These are phyloP conservation scores for Cottoperca gobio DNA, from an alignment of 2,797 vertebrate species.

Conservation along the genomic window DNA sequence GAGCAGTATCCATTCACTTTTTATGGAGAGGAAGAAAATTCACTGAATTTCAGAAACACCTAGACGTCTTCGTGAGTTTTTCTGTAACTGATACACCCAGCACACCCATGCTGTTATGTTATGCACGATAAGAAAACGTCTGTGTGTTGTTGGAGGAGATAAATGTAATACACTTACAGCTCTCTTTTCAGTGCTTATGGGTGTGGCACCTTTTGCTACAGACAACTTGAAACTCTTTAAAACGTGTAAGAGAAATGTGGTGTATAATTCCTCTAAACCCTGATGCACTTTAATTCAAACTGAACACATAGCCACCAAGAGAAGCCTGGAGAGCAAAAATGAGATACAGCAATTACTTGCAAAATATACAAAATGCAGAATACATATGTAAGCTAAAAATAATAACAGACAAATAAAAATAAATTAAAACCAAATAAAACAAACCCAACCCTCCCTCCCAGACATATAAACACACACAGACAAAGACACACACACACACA, in stretches of 20 bases:
- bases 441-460: no score
- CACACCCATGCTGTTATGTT: conserved; percentile 65
- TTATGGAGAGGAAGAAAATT: conserved; percentile 55
- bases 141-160: conserved; percentile 43
- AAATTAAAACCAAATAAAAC: no score
- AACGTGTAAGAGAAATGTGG: background rate
- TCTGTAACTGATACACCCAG: conserved; percentile 73
- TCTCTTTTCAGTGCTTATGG: conserved; percentile 28
- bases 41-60: conserved; percentile 63
- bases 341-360: no score
- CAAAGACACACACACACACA: no score
- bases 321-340: background rate
- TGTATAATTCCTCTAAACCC: background rate
- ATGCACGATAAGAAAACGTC: conserved; percentile 30
- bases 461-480: no score
- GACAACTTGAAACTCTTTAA: conserved; percentile 11
- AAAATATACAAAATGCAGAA: no score
- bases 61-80: conserved; percentile 56
- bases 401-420: no score
- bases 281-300: background rate
- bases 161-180: conserved; percentile 36
- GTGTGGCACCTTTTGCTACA: conserved; percentile 29
- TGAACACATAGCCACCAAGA: background rate
- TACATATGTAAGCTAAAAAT: no score
- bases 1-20: conserved; percentile 59